Conservation (phyloP, 2,797 vertebrate species). For the Molothrus ater region DNA sequence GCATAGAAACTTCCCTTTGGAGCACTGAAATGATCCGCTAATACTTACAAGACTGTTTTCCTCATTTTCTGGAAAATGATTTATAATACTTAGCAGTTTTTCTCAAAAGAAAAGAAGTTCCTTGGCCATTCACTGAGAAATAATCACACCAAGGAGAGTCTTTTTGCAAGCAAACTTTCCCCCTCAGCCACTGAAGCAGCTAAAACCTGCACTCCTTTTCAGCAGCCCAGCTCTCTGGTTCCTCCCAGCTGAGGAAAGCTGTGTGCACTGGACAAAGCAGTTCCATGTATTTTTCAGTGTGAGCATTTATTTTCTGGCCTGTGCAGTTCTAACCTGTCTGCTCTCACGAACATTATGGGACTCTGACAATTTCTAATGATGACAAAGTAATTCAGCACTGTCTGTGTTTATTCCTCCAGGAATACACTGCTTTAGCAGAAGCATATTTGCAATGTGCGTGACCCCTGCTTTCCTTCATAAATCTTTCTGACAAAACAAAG, state of each 20-base stretch:
- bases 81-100: background rate
- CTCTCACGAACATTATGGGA: background rate
- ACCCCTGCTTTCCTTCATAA: slow-evolving; percentile 13
- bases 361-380: slow-evolving; percentile 22
- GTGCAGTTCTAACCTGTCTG: slow-evolving; percentile 38
- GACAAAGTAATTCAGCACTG: slow-evolving; percentile 65
- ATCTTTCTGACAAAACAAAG: slow-evolving; percentile 12
- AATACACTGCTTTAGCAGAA: background rate
- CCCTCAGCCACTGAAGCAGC: background rate
- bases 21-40: background rate
- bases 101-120: background rate
- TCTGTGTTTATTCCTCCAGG: slow-evolving; percentile 52
- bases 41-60: background rate
- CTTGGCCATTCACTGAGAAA: background rate
- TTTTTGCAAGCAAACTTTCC: background rate
- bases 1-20: background rate
- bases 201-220: background rate
- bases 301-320: slow-evolving; percentile 43
- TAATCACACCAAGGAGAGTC: background rate
- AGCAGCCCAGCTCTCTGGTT: background rate
- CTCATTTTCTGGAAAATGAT: background rate
- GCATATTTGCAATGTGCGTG: background rate
- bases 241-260: background rate
- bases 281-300: slow-evolving; percentile 25
- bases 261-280: background rate